These are phyloP conservation scores for Myotis davidii DNA, from an alignment of 2,113 vertebrate species.

Conservation along the genomic window DNA sequence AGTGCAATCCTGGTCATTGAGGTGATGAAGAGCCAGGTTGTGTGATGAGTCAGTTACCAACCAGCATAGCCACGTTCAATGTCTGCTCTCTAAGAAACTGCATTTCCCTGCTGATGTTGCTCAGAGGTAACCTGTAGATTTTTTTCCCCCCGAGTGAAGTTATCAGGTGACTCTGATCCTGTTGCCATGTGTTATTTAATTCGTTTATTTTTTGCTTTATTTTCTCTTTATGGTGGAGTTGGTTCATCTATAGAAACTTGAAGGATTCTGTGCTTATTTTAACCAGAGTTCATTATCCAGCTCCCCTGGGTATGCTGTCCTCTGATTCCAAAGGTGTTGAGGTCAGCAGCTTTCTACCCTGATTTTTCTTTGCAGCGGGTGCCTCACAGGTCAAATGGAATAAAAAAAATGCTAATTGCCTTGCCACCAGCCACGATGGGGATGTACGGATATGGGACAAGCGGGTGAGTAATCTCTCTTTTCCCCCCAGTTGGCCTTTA, in stretches of 20 bases:
- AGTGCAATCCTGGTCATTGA: background rate
- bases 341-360: slow-evolving; percentile 17
- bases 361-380: slow-evolving; percentile 89
- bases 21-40: background rate
- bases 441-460: slow-evolving; percentile 98
- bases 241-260: background rate
- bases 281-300: slow-evolving; percentile 1
- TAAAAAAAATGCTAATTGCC: slow-evolving; percentile 91
- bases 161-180: slow-evolving; percentile 23
- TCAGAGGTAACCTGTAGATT: background rate
- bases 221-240: background rate
- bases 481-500: background rate
- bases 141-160: background rate
- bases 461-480: slow-evolving; percentile 87
- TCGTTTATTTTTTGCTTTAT: slow-evolving; percentile 14
- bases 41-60: background rate
- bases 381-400: slow-evolving; percentile 99
- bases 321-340: background rate
- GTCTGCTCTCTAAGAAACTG: background rate
- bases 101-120: too few species aligned
- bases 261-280: background rate
- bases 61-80: background rate
- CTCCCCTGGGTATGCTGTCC: background rate
- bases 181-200: slow-evolving; percentile 12
- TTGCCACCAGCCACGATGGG: slow-evolving; percentile 97